Percentiles rank a stretch among this genome's conserved stretches.
Conservation (phyloP, 2,888 invertebrate genomes). For the Tachina lurida region DNA sequence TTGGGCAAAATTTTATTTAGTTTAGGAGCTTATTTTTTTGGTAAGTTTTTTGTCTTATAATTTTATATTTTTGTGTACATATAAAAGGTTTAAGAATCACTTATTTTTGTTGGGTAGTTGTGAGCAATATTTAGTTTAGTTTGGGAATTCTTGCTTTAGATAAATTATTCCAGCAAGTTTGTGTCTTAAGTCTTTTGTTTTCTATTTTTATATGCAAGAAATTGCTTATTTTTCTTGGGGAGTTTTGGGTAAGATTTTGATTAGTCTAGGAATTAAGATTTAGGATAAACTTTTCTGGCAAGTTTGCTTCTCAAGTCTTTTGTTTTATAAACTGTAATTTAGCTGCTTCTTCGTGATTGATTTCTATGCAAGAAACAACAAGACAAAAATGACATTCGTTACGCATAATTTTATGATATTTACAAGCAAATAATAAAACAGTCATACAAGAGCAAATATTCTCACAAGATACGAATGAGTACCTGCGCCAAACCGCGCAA, state of each 20-base stretch:
- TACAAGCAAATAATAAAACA: slow-evolving; percentile 20
- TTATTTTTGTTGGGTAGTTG: too few species aligned
- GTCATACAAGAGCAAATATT: slow-evolving; percentile 40
- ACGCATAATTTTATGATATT: slow-evolving; percentile 65
- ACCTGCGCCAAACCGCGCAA: slow-evolving; percentile 33
- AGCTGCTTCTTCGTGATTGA: slow-evolving; percentile 38
- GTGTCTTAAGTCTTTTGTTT: too few species aligned
- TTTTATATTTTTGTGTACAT: too few species aligned
- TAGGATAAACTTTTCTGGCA: neutral
- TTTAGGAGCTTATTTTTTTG: too few species aligned
- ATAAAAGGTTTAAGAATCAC: too few species aligned
- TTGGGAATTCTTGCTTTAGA: too few species aligned
- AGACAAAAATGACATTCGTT: slow-evolving; percentile 49
- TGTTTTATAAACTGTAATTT: slow-evolving; percentile 21
- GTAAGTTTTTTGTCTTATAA: too few species aligned
- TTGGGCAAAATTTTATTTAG: too few species aligned
- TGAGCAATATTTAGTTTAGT: too few species aligned
- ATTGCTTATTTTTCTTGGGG: neutral
- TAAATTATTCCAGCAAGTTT: too few species aligned
- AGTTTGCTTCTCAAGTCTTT: slow-evolving; percentile 39
- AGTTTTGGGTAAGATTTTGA: neutral
- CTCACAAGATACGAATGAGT: slow-evolving; percentile 21
- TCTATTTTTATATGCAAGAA: neutral
- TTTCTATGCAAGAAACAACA: slow-evolving; percentile 3
- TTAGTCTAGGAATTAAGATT: neutral